Evolutionary conservation across 2,888 invertebrate genomes (phyloP), one percentile per base, ranked within the genome.

Genomic region (Trimorus sp.): DNA sequence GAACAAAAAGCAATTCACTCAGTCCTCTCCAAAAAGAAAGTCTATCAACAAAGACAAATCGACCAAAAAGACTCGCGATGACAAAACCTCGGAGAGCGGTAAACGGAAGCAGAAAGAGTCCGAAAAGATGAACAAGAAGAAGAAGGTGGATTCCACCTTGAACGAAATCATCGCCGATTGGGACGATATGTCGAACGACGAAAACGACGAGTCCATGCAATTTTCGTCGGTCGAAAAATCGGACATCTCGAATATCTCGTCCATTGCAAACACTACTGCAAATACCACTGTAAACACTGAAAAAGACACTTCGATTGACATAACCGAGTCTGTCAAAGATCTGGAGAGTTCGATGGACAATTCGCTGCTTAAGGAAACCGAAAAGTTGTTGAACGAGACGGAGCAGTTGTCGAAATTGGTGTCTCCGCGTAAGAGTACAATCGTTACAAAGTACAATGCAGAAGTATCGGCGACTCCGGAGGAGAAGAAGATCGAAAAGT

Each of bases 91-190:
- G 6, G 89, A 90, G 75, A 89, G 90, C 4, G 83, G 85, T 1
- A 92, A 91, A 83, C 87, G 91, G 56, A 92, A 90, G 73, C 85
- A 86, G 26, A 91, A 90, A 75, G 89, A 88, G 40, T 79, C 54
- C 6, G 92, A 92, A 3, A 90, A 91, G 75, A 63, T 84, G 26
- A 85, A 75, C 51, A 92, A 92, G 36, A 94, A 94, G 85, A 89
- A 91, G 69, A 94, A 94, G 89, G 93, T 93, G 48, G 94, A 94
- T 89, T 93, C 93, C 76, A 95, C 95, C 90, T 94, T 96, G 84
- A 94, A 95, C 79, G 94, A 95, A 85, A 92, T 96, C 54, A 91
- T 96, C 75, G 96, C 96, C 0, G 96, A 97, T 88, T 97, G 96
- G 96, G 95, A 94, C 83, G 96, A 14, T 7, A 11, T 11, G 14